Percentiles rank a stretch among this genome's conserved stretches.
Conservation (phyloP, 2,113 vertebrate species). For the Sclerurus mexicanus region DNA sequence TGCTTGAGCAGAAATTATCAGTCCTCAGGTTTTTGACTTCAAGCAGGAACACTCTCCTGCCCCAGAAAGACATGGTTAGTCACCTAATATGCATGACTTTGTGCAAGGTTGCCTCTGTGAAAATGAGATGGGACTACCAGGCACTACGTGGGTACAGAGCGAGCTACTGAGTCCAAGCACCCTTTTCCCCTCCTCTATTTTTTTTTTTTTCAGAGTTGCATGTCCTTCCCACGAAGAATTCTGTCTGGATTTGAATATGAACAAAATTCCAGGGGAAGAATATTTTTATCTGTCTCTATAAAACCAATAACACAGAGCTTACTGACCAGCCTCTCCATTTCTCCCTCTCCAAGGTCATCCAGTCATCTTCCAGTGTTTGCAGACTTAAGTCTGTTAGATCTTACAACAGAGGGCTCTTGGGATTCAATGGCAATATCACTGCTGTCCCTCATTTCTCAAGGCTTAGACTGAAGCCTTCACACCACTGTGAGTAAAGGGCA, state of each 20-base stretch:
- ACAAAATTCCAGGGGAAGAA: neutral
- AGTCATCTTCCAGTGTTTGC: neutral
- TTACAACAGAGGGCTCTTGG: neutral
- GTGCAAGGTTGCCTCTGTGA: neutral
- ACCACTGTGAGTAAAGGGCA: conserved; percentile 1
- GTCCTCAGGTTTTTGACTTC: neutral
- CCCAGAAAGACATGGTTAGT: neutral
- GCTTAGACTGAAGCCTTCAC: neutral
- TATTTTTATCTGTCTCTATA: neutral
- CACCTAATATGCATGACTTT: neutral
- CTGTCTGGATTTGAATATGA: neutral
- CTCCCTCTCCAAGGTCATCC: neutral
- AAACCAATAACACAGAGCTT: neutral
- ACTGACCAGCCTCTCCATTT: neutral
- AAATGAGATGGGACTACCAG: neutral
- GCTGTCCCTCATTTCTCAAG: neutral
- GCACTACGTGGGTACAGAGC: neutral
- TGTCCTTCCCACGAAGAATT: neutral
- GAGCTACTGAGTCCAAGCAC: neutral
- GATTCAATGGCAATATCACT: neutral
- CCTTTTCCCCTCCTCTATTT: neutral
- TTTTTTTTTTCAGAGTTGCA: neutral
- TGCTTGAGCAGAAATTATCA: neutral
- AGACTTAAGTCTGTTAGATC: neutral
- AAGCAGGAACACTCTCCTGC: neutral